Evolutionary conservation across 2,888 invertebrate species (phyloP).

Genomic region (Eupithecia subfuscata): DNA sequence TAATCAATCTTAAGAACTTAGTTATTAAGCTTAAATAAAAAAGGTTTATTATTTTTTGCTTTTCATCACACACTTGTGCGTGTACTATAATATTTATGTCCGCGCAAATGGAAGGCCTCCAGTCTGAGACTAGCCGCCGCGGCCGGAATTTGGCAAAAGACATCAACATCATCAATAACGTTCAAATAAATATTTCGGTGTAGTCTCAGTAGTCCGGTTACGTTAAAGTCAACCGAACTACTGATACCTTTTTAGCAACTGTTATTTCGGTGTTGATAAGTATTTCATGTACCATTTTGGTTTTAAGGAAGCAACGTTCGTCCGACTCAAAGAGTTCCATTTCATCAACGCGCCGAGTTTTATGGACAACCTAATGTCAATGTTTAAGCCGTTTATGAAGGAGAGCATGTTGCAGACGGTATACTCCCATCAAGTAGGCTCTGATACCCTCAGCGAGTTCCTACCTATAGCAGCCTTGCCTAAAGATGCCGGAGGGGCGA

Average conservation of each 20-base stretch:
- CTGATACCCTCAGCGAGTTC: slow-evolving; percentile 76
- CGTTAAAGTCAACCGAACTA: too few relatives aligned
- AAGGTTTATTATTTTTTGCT: too few relatives aligned
- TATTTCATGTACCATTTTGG: not conserved
- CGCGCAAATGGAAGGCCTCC: too few relatives aligned
- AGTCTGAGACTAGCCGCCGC: not conserved
- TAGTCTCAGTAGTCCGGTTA: too few relatives aligned
- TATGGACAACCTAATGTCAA: slow-evolving; percentile 86
- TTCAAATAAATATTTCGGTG: not conserved
- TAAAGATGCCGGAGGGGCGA: slow-evolving; percentile 83
- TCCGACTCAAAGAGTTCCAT: slow-evolving; percentile 86
- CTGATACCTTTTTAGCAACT: too few relatives aligned
- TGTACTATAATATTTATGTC: not conserved
- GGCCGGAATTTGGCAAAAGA: not conserved
- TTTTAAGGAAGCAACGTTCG: slow-evolving; percentile 85
- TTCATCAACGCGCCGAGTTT: slow-evolving; percentile 87
- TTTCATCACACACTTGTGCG: too few relatives aligned
- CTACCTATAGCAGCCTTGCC: slow-evolving; percentile 83
- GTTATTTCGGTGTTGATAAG: too few relatives aligned
- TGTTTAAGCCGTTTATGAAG: slow-evolving; percentile 89
- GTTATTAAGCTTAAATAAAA: too few relatives aligned
- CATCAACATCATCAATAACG: not conserved
- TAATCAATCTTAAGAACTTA: too few relatives aligned
- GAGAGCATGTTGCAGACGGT: slow-evolving; percentile 83
- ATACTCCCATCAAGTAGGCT: slow-evolving; percentile 77